phyloP scores from a whole-genome alignment of 2,888 invertebrate species.

The Noctua janthe region DNA sequence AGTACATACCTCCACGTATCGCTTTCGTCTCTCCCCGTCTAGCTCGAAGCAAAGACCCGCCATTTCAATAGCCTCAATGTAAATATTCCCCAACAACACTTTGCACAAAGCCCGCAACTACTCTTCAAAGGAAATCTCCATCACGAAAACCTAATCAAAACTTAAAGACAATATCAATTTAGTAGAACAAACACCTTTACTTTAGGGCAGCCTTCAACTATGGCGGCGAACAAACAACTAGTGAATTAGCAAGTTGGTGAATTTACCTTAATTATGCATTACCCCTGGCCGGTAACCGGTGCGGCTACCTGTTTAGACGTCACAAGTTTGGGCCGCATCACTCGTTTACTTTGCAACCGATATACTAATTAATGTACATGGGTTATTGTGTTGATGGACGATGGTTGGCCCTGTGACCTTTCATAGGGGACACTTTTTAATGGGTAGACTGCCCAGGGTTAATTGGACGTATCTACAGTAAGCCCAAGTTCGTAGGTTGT shows the following conservation, averaged over 20 bases:
- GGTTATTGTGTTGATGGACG: not conserved
- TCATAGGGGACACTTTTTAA: not conserved
- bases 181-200: conserved; percentile 61
- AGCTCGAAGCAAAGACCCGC: not conserved
- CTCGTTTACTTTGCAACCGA: conserved; percentile 41
- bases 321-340: conserved; percentile 38
- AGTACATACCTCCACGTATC: not conserved
- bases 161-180: conserved; percentile 64
- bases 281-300: conserved; percentile 30
- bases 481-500: not conserved
- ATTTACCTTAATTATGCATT: conserved; percentile 69
- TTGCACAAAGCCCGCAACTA: conserved; percentile 17
- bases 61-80: conserved; percentile 7
- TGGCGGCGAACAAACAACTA: conserved; percentile 59
- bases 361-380: conserved; percentile 44
- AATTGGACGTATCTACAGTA: not conserved
- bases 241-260: conserved; percentile 63
- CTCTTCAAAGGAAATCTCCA: conserved; percentile 53
- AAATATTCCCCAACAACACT: conserved; percentile 43
- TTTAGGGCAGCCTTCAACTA: conserved; percentile 46
- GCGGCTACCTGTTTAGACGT: conserved; percentile 43
- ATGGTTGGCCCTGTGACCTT: not conserved
- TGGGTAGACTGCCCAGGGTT: not conserved
- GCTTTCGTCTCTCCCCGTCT: not conserved
- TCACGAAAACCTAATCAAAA: conserved; percentile 63